These are phyloP conservation scores for Pararge aegeria DNA, from an alignment of 1,140 invertebrate species.

Conservation along the genomic window DNA sequence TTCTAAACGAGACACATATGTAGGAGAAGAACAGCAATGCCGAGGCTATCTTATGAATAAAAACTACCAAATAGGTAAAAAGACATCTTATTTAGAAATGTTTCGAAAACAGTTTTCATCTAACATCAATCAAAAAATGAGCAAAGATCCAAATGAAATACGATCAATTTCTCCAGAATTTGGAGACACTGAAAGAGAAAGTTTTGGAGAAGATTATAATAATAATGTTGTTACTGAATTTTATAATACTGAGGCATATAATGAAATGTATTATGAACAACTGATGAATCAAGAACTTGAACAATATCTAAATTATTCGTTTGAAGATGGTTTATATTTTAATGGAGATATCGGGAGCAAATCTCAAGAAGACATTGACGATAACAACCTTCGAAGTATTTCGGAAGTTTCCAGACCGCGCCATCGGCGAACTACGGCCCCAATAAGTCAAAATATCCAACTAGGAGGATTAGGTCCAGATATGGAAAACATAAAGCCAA, in stretches of 20 bases:
- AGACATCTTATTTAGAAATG: conserved; percentile 55
- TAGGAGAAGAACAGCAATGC: conserved; percentile 3
- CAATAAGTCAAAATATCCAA: conserved; percentile 51
- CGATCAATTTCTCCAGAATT: conserved; percentile 64
- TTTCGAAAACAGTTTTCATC: conserved; percentile 59
- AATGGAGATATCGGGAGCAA: conserved; percentile 41
- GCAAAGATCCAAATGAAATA: conserved; percentile 44
- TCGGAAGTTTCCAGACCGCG: conserved; percentile 58
- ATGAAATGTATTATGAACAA: conserved; percentile 69
- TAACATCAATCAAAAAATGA: conserved; percentile 15
- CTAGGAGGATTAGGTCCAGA: conserved; percentile 69
- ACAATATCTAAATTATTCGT: conserved; percentile 50
- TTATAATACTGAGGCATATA: conserved; percentile 66
- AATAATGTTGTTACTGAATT: conserved; percentile 47
- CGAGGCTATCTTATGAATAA: conserved; percentile 62
- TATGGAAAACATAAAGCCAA: conserved; percentile 64
- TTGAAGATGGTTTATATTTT: conserved; percentile 47
- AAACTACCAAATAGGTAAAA: conserved; percentile 38
- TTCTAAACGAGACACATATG: conserved; percentile 25
- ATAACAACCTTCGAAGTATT: conserved; percentile 59
- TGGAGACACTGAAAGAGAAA: conserved; percentile 66
- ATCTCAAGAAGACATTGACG: conserved; percentile 33
- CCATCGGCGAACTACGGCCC: conserved; percentile 41
- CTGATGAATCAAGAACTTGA: conserved; percentile 50
- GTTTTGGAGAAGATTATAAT: conserved; percentile 42